These are phyloP conservation scores for Mechanitis mazaeus DNA, from an alignment of 2,888 invertebrate genomes.

Conservation along the genomic window DNA sequence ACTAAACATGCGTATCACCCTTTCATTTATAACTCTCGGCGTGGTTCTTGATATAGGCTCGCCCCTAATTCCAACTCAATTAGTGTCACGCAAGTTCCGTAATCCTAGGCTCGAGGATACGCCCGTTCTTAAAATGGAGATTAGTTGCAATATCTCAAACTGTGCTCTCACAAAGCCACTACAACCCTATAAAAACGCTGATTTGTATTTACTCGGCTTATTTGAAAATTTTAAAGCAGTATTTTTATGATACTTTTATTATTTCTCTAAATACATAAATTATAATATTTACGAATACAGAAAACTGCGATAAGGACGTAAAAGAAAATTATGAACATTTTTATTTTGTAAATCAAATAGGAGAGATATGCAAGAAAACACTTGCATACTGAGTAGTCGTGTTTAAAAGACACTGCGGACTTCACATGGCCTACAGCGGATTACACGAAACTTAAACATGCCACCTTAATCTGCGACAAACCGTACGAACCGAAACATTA, in stretches of 20 bases:
- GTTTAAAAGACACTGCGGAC: conserved; percentile 76
- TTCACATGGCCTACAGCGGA: conserved; percentile 70
- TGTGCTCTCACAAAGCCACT: conserved; percentile 65
- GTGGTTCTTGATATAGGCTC: conserved; percentile 73
- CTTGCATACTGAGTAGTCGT: conserved; percentile 76
- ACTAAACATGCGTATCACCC: conserved; percentile 68
- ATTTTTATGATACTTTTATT: background rate
- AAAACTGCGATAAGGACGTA: conserved; percentile 67
- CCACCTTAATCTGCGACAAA: conserved; percentile 67
- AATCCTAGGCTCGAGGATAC: conserved; percentile 73
- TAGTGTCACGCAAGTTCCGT: conserved; percentile 76
- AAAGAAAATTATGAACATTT: conserved; percentile 63
- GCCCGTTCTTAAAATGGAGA: conserved; percentile 77
- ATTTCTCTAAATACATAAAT: background rate
- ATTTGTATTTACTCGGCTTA: too few relatives aligned
- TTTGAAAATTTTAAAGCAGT: background rate
- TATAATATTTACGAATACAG: conserved; percentile 56
- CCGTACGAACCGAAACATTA: conserved; percentile 51
- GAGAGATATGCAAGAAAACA: conserved; percentile 74
- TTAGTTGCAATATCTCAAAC: conserved; percentile 72
- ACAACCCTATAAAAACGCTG: conserved; percentile 27
- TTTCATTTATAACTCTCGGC: conserved; percentile 73
- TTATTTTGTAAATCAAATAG: conserved; percentile 73
- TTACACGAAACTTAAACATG: conserved; percentile 72
- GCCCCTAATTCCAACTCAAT: conserved; percentile 75